Evolutionary conservation across 2,797 vertebrate genomes (phyloP), one percentile per base, ranked within the genome.

Genomic region (Phataginus tricuspis): DNA sequence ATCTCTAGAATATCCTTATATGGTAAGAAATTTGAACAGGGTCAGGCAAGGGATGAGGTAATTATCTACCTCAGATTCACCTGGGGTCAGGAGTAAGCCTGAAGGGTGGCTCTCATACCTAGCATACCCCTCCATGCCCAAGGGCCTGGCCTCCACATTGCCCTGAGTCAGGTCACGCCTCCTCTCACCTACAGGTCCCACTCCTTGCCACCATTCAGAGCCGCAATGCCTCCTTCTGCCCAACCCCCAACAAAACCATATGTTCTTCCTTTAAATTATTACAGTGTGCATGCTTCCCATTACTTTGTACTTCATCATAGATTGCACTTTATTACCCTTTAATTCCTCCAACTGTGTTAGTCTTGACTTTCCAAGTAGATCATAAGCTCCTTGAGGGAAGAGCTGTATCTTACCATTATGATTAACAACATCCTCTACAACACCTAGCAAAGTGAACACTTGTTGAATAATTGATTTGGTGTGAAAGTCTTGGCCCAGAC

Each of bases 121-220:
- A 10, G 18, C 29, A 23, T 25, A 37, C 23, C 51, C 75, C 34
- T 45, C 0, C 0, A 0, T 5, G 34, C 29, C 29, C 11, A 34
- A 9, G 3, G 1, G 51, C 37, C 59, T 51, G 27, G 14, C n/a
- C 21, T 37, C 0, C 0, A 0, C 2, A 11, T 51, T 80, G 37
- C 57, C 45, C 49, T 10, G 23, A 13, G n/a, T 27, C 9, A 15
- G 88, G 13, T 11, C 8, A 0, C 2, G 0, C 4, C 55, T 49
- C 55, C n/a, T 88, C 53, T 94, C 12, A 21, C 34, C 23, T n/a
- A 10, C n/a, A 80, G 42, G 39, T 34, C n/a, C 14, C 4, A 7
- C 1, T 42, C 8, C 39, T 53, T 12, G 25, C 55, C 19, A 8
- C 31, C 86, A 39, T 63, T 53, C 27, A 69, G 39, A 77, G 29